Conservation (phyloP, 2,888 invertebrate genomes). For the Dusona sp. region DNA sequence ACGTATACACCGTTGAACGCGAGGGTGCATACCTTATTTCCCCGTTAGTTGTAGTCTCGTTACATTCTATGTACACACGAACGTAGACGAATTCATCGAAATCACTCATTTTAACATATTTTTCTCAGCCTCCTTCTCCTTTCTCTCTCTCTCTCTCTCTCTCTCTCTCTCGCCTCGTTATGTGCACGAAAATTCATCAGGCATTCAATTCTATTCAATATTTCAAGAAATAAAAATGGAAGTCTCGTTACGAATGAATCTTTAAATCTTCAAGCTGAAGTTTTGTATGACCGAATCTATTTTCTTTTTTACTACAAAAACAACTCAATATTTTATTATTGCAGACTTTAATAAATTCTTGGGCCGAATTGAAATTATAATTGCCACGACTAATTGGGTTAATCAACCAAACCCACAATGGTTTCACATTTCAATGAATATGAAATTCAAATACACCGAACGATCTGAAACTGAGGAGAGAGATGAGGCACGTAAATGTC, state of each 20-base stretch:
- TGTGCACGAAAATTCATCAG: not conserved
- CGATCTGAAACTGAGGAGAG: not conserved
- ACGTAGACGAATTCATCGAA: not conserved
- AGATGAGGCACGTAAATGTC: slow-evolving; percentile 11
- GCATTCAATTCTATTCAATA: not conserved
- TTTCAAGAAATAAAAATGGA: not conserved
- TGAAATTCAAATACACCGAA: not conserved
- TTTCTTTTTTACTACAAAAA: not conserved
- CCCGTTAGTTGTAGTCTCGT: not conserved
- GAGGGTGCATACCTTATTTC: slow-evolving; percentile 69
- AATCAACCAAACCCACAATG: slow-evolving; percentile 73
- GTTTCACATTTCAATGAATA: not conserved
- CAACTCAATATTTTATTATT: not conserved
- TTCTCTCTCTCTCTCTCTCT: not conserved
- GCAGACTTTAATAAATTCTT: not conserved
- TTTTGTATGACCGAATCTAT: too few species aligned
- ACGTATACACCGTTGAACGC: slow-evolving; percentile 76
- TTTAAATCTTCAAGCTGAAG: too few species aligned
- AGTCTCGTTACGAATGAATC: not conserved
- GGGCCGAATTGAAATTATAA: not conserved
- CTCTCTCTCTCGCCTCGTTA: not conserved
- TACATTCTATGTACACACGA: not conserved
- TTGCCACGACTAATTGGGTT: not conserved
- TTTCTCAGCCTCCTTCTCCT: too few species aligned
- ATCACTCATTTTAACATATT: not conserved